These are phyloP conservation scores for Ornithorhynchus anatinus DNA, from an alignment of 2,113 vertebrate genomes.

Conservation along the genomic window DNA sequence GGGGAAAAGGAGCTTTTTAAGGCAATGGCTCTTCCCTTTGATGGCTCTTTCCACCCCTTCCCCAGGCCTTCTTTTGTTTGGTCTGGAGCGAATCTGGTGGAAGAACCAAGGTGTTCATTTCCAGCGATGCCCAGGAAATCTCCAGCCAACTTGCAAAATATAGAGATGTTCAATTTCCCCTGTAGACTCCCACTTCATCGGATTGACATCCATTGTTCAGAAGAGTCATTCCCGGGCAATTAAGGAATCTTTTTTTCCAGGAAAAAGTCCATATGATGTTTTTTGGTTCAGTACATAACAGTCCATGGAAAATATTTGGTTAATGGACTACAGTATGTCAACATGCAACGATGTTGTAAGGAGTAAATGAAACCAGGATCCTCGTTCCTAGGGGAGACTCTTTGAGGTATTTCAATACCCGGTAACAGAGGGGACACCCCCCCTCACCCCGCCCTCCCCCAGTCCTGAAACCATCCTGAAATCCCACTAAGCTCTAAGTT, in stretches of 20 bases:
- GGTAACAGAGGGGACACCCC: no score
- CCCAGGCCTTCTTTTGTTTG: neutral
- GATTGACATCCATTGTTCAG: neutral
- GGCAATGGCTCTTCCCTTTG: neutral
- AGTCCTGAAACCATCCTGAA: no score
- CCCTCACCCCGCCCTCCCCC: no score
- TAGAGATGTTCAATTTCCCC: neutral
- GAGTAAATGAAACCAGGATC: constrained; percentile 25
- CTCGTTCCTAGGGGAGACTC: neutral
- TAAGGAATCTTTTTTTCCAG: constrained; percentile 27
- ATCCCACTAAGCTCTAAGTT: no score
- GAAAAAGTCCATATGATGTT: constrained; percentile 19
- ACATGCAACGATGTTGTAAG: constrained; percentile 20
- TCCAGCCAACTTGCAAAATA: neutral
- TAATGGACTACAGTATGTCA: neutral
- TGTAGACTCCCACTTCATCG: neutral
- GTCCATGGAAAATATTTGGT: constrained; percentile 36
- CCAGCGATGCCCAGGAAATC: neutral
- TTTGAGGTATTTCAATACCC: no score
- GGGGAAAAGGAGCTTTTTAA: neutral
- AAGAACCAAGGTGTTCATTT: neutral
- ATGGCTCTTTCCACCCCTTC: no score
- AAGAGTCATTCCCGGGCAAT: neutral
- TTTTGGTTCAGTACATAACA: constrained; percentile 4
- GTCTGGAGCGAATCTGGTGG: neutral